Percentiles rank a stretch among this genome's conserved stretches.
Conservation (phyloP, 2,113 vertebrate species). For the Phylloscopus trochiloides region DNA sequence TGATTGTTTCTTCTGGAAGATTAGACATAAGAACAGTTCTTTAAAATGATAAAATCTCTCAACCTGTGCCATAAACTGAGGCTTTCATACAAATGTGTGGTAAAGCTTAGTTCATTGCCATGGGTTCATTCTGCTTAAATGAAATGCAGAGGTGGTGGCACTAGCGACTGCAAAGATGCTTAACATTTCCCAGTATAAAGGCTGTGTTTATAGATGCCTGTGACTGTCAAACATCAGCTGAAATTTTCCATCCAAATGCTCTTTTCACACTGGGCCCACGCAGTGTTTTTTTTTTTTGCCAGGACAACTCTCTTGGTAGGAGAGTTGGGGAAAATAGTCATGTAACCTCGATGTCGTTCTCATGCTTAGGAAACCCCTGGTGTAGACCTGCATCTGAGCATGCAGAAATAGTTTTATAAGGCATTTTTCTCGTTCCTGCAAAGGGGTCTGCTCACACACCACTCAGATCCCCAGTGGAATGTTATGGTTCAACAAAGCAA, state of each 20-base stretch:
- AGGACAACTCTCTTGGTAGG: not conserved
- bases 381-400: not conserved
- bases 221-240: not conserved
- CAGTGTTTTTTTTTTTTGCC: not conserved
- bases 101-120: not conserved
- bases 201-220: not conserved
- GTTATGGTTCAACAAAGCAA: not conserved
- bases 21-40: too few relatives aligned
- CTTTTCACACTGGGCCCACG: not conserved
- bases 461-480: accelerated
- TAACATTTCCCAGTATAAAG: not conserved
- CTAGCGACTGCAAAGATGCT: not conserved
- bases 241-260: not conserved
- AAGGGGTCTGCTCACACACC: not conserved
- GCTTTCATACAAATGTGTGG: not conserved
- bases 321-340: not conserved
- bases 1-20: too few relatives aligned
- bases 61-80: too few relatives aligned
- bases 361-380: not conserved
- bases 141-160: not conserved
- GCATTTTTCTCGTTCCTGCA: accelerated
- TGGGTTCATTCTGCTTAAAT: not conserved
- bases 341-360: not conserved
- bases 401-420: not conserved
- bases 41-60: too few relatives aligned